These are phyloP conservation scores for Drosophila sp. DNA, from an alignment of 1,140 invertebrate genomes.

Conservation along the genomic window DNA sequence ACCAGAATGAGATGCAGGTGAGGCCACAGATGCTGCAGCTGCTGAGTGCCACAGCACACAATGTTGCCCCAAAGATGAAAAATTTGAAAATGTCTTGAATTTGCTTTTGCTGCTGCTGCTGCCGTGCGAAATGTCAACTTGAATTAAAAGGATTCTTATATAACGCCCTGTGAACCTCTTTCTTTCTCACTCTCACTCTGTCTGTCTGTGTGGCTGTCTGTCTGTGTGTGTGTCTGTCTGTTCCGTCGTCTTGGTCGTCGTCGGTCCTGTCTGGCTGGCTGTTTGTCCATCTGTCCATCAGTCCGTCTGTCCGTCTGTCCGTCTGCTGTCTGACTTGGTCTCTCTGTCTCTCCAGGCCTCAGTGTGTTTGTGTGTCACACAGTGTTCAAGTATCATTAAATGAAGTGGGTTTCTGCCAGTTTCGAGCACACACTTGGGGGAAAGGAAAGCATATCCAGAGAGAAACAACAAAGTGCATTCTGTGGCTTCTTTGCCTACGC, in stretches of 20 bases:
- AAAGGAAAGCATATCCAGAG: slow-evolving; percentile 82
- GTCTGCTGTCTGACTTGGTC: background rate
- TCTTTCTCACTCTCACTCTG: slow-evolving; percentile 36
- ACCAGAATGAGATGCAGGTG: slow-evolving; percentile 28
- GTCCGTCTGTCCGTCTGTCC: background rate
- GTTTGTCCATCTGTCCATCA: slow-evolving; percentile 8
- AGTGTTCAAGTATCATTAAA: slow-evolving; percentile 83
- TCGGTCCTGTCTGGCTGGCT: slow-evolving; percentile 9
- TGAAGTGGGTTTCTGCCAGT: slow-evolving; percentile 82
- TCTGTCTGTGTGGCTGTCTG: slow-evolving; percentile 1
- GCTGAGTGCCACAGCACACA: slow-evolving; percentile 68
- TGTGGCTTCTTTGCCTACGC: slow-evolving; percentile 74
- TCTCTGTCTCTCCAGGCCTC: slow-evolving; percentile 37
- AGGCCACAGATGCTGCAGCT: slow-evolving; percentile 36
- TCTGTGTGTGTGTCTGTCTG: background rate
- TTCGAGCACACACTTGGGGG: slow-evolving; percentile 81
- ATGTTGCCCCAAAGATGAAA: slow-evolving; percentile 79
- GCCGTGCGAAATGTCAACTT: slow-evolving; percentile 80
- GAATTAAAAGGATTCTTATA: slow-evolving; percentile 82
- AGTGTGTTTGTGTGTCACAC: slow-evolving; percentile 81
- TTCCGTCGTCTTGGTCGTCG: too few species aligned
- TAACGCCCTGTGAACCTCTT: slow-evolving; percentile 51
- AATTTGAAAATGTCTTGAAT: slow-evolving; percentile 82
- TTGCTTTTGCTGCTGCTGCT: slow-evolving; percentile 36
- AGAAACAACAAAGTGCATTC: slow-evolving; percentile 74